These are phyloP conservation scores for Nothoprocta pentlandii DNA, from an alignment of 2,113 vertebrate species.

Conservation along the genomic window DNA sequence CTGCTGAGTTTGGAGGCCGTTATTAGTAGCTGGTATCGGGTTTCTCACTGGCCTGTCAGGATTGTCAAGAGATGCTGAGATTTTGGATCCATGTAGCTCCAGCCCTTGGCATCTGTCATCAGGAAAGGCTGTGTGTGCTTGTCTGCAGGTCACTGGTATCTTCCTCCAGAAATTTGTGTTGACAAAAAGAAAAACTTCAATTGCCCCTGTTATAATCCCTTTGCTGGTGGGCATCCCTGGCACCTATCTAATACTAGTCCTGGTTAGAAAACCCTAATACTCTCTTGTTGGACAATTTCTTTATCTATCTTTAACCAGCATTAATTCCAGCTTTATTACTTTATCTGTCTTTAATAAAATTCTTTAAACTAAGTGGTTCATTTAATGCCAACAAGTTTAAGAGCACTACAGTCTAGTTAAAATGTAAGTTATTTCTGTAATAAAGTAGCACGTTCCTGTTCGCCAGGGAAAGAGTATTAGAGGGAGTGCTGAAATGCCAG, in stretches of 20 bases:
- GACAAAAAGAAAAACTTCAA: not conserved
- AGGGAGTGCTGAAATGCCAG: not conserved
- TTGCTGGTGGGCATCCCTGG: not conserved
- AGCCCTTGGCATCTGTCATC: not conserved
- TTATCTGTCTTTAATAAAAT: not conserved
- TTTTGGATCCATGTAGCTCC: rapidly evolving
- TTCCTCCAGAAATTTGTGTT: not conserved
- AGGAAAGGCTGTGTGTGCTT: not conserved
- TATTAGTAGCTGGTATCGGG: not conserved
- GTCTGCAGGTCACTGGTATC: not conserved
- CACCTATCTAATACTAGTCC: not conserved
- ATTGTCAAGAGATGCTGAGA: not conserved
- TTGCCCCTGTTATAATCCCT: not conserved
- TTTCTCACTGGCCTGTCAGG: not conserved
- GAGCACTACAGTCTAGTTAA: not conserved
- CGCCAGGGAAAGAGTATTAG: not conserved
- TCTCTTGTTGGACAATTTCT: not conserved
- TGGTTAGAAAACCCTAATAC: not conserved
- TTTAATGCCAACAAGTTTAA: not conserved
- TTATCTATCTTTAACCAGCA: not conserved
- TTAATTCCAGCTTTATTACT: not conserved
- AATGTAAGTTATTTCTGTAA: not conserved
- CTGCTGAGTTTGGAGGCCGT: not conserved
- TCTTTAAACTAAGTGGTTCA: not conserved
- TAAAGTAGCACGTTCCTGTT: not conserved